Percentiles rank a stretch among this genome's conserved stretches.
Evolutionary conservation across 35 echinoderm and acorn worm species (phyloP).

Genomic region (Lytechinus variegatus): DNA sequence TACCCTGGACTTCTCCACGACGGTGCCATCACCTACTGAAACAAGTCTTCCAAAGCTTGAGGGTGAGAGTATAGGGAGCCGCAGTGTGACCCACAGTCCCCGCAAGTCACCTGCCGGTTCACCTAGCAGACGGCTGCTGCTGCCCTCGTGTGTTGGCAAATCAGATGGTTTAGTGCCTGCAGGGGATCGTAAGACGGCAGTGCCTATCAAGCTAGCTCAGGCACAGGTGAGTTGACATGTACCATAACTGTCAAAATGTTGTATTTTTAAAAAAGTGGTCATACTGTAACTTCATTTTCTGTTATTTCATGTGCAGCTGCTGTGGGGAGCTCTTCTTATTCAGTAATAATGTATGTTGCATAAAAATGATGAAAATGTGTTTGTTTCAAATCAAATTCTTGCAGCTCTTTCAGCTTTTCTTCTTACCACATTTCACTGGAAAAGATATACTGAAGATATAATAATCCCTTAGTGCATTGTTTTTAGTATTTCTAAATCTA

Average conservation of each 20-base stretch:
- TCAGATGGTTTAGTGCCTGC: constrained; percentile 61
- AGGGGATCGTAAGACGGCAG: constrained; percentile 87
- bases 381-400: neutral
- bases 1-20: constrained; percentile 51
- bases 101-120: constrained; percentile 56
- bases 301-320: neutral
- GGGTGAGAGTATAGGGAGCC: constrained; percentile 67
- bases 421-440: neutral
- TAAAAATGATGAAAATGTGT: neutral
- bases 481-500: neutral
- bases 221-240: constrained; percentile 85
- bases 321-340: neutral
- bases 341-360: neutral
- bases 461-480: neutral
- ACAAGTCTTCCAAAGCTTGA: constrained; percentile 90
- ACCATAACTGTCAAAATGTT: neutral
- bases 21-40: constrained; percentile 50
- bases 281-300: neutral
- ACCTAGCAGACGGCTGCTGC: constrained; percentile 40
- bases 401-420: neutral
- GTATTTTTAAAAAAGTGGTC: neutral
- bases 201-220: constrained; percentile 94
- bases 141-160: constrained; percentile 86
- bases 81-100: constrained; percentile 49
- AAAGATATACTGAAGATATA: neutral